These are phyloP conservation scores for Podargus strigoides DNA, from an alignment of 2,797 vertebrate species.

Conservation along the genomic window DNA sequence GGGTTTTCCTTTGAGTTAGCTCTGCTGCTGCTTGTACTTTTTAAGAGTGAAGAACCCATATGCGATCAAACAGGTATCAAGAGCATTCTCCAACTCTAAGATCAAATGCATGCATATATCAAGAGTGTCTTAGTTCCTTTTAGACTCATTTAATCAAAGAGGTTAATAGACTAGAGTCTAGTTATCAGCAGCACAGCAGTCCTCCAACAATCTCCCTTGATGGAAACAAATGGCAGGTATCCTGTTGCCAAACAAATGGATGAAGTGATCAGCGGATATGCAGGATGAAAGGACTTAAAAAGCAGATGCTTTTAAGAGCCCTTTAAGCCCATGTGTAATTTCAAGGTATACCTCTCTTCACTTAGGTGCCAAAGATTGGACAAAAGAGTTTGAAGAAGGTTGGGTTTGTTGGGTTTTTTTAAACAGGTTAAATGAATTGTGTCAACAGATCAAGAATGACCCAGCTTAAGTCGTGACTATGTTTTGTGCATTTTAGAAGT, in stretches of 20 bases:
- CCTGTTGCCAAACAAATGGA: not conserved
- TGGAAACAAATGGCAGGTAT: not conserved
- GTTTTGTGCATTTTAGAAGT: not conserved
- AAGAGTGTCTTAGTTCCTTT: not conserved
- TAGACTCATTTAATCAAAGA: not conserved
- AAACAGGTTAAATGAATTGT: not conserved
- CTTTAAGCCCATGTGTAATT: not conserved
- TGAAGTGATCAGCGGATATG: not conserved
- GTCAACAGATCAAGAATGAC: not conserved
- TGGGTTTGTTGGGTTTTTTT: not conserved
- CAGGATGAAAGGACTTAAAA: not conserved
- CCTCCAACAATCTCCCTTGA: not conserved
- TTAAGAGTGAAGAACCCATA: not conserved
- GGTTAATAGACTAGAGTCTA: not conserved
- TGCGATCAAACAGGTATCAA: conserved; percentile 1
- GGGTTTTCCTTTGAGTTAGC: not conserved
- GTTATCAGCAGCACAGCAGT: not conserved
- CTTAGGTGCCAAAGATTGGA: not conserved
- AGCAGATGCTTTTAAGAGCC: not conserved
- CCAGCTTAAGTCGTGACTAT: not conserved
- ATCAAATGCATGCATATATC: not conserved
- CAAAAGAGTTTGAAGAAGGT: not conserved
- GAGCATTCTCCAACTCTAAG: not conserved
- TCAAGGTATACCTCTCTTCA: not conserved
- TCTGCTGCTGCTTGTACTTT: not conserved